Conservation (phyloP, 2,113 vertebrate species). For the Tylochromis polylepis region DNA sequence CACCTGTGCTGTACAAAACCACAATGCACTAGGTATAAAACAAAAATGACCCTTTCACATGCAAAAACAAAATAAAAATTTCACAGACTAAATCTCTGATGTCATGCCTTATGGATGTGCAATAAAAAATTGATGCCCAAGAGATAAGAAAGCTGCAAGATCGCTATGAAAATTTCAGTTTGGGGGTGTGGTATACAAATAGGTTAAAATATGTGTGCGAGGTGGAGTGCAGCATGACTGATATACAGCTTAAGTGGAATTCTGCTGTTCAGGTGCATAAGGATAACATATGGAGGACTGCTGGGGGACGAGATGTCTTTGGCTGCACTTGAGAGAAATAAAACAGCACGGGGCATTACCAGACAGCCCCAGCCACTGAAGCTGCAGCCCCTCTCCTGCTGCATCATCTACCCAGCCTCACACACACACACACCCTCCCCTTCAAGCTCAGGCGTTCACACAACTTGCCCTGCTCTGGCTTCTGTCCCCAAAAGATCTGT, state of each 20-base stretch:
- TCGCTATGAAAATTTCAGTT: conserved; percentile 49
- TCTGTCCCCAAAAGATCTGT: not conserved
- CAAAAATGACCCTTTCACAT: not conserved
- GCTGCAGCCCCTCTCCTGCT: conserved; percentile 16
- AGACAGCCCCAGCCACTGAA: not conserved
- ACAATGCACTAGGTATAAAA: not conserved
- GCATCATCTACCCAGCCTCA: not conserved
- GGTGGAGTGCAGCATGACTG: not conserved
- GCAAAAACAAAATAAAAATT: not conserved
- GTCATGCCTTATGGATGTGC: conserved; percentile 59
- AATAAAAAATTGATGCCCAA: conserved; percentile 54
- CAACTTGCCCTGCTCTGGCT: not conserved
- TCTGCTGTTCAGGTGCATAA: conserved; percentile 16
- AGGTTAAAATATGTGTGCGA: not conserved
- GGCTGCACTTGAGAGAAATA: conserved; percentile 38
- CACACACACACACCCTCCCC: not conserved
- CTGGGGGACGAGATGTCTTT: conserved; percentile 32
- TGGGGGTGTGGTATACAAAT: conserved; percentile 18
- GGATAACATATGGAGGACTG: conserved; percentile 52
- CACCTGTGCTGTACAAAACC: not conserved
- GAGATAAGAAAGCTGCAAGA: conserved; percentile 18
- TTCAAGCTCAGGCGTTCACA: not conserved
- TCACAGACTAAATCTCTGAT: not conserved
- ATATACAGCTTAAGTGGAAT: conserved; percentile 7
- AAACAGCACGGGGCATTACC: conserved; percentile 25